phyloP scores from a whole-genome alignment of 2,797 vertebrate genomes.

The Anguilla megastoma region DNA sequence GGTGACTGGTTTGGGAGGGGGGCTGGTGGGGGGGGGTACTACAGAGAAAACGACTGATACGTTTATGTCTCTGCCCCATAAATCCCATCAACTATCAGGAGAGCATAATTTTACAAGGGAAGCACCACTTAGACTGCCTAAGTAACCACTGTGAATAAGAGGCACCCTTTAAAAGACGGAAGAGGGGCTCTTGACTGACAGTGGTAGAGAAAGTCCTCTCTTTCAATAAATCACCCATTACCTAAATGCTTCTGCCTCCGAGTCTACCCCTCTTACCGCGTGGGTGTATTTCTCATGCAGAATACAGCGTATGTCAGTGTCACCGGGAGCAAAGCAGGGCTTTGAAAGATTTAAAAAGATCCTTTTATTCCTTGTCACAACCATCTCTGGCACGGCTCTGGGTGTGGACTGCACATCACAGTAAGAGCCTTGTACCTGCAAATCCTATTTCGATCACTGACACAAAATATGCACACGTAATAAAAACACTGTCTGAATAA shows the following conservation, averaged over 20 bases:
- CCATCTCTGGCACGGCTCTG: neutral
- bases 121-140: slow-evolving; percentile 6
- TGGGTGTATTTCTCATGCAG: slow-evolving; percentile 10
- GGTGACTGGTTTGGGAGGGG: neutral
- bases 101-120: slow-evolving; percentile 9
- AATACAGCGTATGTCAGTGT: slow-evolving; percentile 2
- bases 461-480: neutral
- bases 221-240: slow-evolving; percentile 13
- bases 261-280: neutral
- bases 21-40: slow-evolving; percentile 43
- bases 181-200: slow-evolving; percentile 5
- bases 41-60: slow-evolving; percentile 62
- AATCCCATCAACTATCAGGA: slow-evolving; percentile 5
- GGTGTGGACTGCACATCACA: neutral
- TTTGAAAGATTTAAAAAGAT: slow-evolving; percentile 7
- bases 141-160: slow-evolving; percentile 6
- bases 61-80: slow-evolving; percentile 1
- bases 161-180: neutral
- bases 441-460: neutral
- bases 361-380: neutral
- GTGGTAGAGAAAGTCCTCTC: slow-evolving; percentile 1
- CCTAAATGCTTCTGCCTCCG: neutral
- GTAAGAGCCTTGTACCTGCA: neutral
- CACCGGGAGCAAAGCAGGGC: neutral
- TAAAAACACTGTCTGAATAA: neutral